Percentiles rank a stretch among this genome's conserved stretches.
Conservation (phyloP, 2,888 invertebrate genomes). For the Crocallis elinguaria region DNA sequence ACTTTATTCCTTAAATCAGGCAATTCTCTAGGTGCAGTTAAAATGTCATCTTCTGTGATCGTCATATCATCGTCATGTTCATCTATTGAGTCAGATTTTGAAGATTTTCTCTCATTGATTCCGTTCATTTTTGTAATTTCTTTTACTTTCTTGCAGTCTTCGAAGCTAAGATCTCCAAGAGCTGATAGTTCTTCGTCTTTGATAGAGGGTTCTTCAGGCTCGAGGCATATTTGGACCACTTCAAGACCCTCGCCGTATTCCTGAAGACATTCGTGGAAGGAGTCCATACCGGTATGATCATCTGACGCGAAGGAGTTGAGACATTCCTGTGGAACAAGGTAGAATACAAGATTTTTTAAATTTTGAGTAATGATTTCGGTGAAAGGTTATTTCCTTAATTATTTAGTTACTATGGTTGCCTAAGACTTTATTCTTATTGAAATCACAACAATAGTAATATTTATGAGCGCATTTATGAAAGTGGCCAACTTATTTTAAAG, state of each 20-base stretch:
- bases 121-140: constrained; percentile 63
- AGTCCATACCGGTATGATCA: constrained; percentile 86
- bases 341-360: background rate
- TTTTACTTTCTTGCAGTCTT: constrained; percentile 62
- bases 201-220: constrained; percentile 84
- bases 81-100: constrained; percentile 77
- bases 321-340: constrained; percentile 66
- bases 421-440: too few species aligned
- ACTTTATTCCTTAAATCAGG: constrained; percentile 66
- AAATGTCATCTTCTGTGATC: constrained; percentile 76
- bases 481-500: too few species aligned
- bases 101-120: constrained; percentile 58
- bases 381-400: too few species aligned
- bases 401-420: too few species aligned
- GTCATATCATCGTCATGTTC: constrained; percentile 80
- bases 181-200: constrained; percentile 80
- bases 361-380: background rate
- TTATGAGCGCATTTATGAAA: too few species aligned
- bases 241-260: constrained; percentile 87
- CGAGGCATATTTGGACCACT: constrained; percentile 86
- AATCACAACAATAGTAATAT: too few species aligned
- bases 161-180: constrained; percentile 73
- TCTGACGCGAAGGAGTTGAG: constrained; percentile 85
- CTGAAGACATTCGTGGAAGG: constrained; percentile 87
- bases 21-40: constrained; percentile 70